Percentiles rank a stretch among this genome's conserved stretches.
Conservation (phyloP, 2,888 invertebrate genomes). For the Iselma pallidipennis region DNA sequence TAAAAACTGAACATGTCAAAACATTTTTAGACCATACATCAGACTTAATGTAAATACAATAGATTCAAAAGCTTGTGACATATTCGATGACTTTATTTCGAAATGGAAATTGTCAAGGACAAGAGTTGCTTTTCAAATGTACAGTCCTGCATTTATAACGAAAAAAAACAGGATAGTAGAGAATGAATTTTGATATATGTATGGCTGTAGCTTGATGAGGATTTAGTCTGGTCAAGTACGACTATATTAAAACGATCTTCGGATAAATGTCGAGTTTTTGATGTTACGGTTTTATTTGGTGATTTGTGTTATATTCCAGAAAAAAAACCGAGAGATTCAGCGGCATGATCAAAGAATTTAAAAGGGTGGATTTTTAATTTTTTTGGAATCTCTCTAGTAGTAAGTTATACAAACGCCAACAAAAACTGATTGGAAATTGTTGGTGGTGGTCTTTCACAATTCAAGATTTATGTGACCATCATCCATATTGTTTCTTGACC, state of each 20-base stretch:
- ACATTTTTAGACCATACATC: neutral
- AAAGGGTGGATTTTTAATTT: neutral
- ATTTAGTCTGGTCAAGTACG: neutral
- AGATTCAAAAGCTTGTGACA: neutral
- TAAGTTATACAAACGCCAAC: too few species aligned
- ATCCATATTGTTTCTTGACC: neutral
- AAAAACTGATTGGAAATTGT: neutral
- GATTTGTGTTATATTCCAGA: neutral
- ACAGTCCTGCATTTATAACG: too few species aligned
- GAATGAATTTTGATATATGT: too few species aligned
- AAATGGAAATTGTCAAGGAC: neutral
- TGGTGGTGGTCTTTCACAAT: neutral
- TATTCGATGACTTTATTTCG: slow-evolving; percentile 1
- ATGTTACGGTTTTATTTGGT: neutral
- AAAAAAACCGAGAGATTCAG: too few species aligned
- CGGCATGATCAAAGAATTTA: neutral
- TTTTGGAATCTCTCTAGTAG: neutral
- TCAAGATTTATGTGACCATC: neutral
- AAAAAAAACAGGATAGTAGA: too few species aligned
- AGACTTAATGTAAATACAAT: neutral
- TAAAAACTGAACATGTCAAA: neutral
- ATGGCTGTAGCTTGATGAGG: neutral
- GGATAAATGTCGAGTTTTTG: neutral
- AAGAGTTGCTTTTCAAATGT: neutral
- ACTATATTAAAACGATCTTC: neutral